Conservation (phyloP, 2,888 invertebrate species). For the Amphipyra berbera region DNA sequence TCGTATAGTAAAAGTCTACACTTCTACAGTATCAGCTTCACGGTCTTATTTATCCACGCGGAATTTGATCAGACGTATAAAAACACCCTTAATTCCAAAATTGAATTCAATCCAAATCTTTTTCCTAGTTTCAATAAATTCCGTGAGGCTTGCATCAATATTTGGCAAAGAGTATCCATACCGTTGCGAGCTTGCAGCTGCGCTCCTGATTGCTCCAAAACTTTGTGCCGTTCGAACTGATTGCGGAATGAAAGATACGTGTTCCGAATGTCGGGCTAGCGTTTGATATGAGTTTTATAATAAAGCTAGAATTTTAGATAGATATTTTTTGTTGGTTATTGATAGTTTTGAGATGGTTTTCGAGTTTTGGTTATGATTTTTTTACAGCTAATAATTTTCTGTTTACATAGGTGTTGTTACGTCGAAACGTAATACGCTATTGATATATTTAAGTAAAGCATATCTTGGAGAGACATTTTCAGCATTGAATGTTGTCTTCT, state of each 20-base stretch:
- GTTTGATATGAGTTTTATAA: slow-evolving; percentile 25
- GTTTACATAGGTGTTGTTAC: too few relatives aligned
- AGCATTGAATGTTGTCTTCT: too few relatives aligned
- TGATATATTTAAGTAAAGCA: too few relatives aligned
- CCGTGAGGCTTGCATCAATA: slow-evolving; percentile 42
- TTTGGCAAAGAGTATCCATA: slow-evolving; percentile 58
- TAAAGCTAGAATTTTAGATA: slow-evolving; percentile 11
- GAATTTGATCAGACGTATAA: too few relatives aligned
- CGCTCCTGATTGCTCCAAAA: slow-evolving; percentile 62
- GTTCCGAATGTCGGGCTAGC: slow-evolving; percentile 41
- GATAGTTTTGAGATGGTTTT: neutral
- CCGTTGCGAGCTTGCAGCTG: slow-evolving; percentile 60
- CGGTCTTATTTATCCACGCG: too few relatives aligned
- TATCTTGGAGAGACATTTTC: too few relatives aligned
- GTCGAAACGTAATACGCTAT: too few relatives aligned
- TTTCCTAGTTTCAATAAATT: slow-evolving; percentile 48
- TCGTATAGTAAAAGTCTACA: too few relatives aligned
- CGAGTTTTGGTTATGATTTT: neutral
- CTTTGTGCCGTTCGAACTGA: slow-evolving; percentile 48
- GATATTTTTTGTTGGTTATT: neutral
- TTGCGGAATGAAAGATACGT: slow-evolving; percentile 57
- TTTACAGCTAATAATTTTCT: too few relatives aligned
- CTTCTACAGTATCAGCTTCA: too few relatives aligned
- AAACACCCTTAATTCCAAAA: neutral
- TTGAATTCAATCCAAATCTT: slow-evolving; percentile 27